These are phyloP conservation scores for Cyanocitta stelleri DNA, from an alignment of 2,113 vertebrate species.

Conservation along the genomic window DNA sequence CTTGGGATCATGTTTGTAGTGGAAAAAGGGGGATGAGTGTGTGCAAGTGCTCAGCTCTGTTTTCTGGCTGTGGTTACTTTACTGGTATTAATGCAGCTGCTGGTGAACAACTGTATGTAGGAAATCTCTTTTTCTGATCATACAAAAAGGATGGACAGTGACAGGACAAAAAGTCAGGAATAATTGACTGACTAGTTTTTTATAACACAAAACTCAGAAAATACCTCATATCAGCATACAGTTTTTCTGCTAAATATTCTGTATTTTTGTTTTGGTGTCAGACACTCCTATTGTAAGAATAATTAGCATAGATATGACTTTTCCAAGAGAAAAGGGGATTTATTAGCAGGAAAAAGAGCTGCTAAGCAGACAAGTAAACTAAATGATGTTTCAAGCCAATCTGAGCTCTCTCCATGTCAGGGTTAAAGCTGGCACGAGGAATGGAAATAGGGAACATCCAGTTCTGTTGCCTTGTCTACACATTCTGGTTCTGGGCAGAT, in stretches of 20 bases:
- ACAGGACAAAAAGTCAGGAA: not conserved
- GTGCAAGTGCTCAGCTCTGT: not conserved
- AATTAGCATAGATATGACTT: not conserved
- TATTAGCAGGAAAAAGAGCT: not conserved
- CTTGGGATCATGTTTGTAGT: not conserved
- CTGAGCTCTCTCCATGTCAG: not conserved
- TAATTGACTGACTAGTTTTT: not conserved
- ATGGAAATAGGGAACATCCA: not conserved
- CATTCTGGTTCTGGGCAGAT: not conserved
- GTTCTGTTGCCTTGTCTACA: not conserved
- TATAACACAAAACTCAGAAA: not conserved
- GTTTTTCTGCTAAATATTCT: not conserved
- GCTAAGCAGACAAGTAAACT: not conserved
- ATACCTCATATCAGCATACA: not conserved
- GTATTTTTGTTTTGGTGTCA: not conserved
- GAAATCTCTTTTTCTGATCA: not conserved
- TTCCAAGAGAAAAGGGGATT: fast-evolving
- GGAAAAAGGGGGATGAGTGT: not conserved
- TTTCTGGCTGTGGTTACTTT: not conserved
- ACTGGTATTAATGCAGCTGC: not conserved
- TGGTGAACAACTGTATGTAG: not conserved
- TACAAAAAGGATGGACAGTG: not conserved
- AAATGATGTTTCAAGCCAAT: not conserved
- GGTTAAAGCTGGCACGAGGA: not conserved
- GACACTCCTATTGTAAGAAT: not conserved